These are phyloP conservation scores for Netta rufina DNA, from an alignment of 2,797 vertebrate species.

Conservation along the genomic window DNA sequence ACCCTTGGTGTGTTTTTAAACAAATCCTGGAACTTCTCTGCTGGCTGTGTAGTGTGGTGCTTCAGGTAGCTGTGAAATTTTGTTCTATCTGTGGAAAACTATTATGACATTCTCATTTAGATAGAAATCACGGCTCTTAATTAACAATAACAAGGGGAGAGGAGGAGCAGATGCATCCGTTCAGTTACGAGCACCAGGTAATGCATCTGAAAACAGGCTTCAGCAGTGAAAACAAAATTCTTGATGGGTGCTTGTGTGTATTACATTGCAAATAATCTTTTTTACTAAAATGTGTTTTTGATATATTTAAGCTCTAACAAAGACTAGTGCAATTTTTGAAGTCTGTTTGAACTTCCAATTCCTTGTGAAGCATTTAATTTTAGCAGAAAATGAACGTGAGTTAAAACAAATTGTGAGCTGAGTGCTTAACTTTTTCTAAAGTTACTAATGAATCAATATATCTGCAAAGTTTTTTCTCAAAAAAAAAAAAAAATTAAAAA, in stretches of 20 bases:
- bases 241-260: background rate
- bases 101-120: background rate
- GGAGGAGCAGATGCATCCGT: background rate
- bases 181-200: background rate
- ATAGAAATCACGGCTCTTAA: background rate
- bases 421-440: background rate
- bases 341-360: background rate
- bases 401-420: background rate
- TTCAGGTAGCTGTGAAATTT: background rate
- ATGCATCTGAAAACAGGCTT: background rate
- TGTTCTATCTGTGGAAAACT: background rate
- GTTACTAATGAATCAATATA: background rate
- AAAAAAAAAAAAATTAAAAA: background rate
- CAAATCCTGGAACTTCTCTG: background rate
- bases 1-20: background rate
- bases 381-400: background rate
- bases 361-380: background rate
- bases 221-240: background rate
- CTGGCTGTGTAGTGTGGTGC: background rate
- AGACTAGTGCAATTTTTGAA: background rate
- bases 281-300: background rate
- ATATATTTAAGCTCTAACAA: background rate
- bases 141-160: too few species aligned
- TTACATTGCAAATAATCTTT: background rate
- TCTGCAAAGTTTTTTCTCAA: fast-evolving